Evolutionary conservation across 2,888 invertebrate genomes (phyloP).

Genomic region (Orthosia cruda): DNA sequence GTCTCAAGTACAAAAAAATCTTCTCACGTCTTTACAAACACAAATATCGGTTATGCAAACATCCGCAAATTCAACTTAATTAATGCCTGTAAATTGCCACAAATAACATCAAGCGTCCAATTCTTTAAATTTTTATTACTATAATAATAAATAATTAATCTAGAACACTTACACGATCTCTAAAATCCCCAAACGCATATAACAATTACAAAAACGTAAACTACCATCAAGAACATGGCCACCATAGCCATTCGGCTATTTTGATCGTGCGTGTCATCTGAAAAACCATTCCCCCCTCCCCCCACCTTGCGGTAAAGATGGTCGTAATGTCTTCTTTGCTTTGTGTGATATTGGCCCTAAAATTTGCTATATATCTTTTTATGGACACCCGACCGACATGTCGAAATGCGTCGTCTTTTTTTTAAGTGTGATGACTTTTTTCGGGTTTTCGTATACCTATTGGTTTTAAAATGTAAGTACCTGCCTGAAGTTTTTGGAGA

Average conservation of each 20-base stretch:
- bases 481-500: neutral
- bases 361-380: constrained; percentile 60
- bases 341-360: constrained; percentile 66
- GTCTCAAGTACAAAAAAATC: too few relatives aligned
- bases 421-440: constrained; percentile 57
- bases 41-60: neutral
- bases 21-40: neutral
- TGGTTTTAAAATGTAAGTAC: neutral
- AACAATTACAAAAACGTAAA: constrained; percentile 32
- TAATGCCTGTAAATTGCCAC: neutral
- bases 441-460: neutral
- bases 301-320: constrained; percentile 56
- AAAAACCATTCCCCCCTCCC: constrained; percentile 67
- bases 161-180: too few relatives aligned
- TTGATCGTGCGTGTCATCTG: constrained; percentile 68
- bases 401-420: constrained; percentile 27
- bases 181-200: neutral
- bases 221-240: constrained; percentile 48
- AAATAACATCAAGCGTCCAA: neutral
- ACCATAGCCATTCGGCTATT: constrained; percentile 63
- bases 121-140: neutral
- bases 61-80: neutral
- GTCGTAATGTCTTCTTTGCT: constrained; percentile 68
- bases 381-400: constrained; percentile 49
- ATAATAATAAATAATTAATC: constrained; percentile 4